Conservation (phyloP, 2,888 invertebrate species). For the Drosophila niveifrons region DNA sequence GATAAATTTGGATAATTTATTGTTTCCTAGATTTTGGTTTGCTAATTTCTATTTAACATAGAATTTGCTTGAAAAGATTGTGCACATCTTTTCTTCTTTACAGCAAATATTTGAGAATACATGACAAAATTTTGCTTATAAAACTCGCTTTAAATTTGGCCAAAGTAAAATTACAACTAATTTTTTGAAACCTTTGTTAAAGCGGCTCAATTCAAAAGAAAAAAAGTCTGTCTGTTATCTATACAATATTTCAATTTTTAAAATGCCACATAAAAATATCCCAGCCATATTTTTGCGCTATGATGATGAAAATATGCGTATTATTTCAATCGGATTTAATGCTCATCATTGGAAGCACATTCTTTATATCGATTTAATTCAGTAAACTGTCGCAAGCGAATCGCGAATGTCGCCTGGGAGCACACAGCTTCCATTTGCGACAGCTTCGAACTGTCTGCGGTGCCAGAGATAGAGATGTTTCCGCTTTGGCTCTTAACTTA, state of each 20-base stretch:
- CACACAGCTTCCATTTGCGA: background rate
- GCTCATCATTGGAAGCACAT: background rate
- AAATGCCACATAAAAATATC: background rate
- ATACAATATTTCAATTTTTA: background rate
- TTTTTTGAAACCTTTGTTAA: too few species aligned
- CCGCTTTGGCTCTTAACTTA: conserved; percentile 16
- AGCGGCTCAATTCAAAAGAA: too few species aligned
- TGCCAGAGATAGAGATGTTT: conserved; percentile 2
- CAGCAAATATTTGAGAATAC: too few species aligned
- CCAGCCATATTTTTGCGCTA: background rate
- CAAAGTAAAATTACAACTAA: too few species aligned
- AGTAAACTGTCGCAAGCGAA: background rate
- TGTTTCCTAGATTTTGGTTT: background rate
- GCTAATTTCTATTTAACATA: background rate
- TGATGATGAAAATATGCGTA: background rate
- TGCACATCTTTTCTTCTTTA: background rate
- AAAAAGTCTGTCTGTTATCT: too few species aligned
- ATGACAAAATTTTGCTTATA: too few species aligned
- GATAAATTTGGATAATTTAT: background rate
- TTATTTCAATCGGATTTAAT: conserved; percentile 2
- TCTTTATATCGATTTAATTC: background rate
- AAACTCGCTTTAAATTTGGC: too few species aligned
- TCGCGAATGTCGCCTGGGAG: background rate
- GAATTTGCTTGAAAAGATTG: too few species aligned
- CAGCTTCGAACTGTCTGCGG: background rate